Percentiles rank a stretch among this genome's conserved stretches.
phyloP scores from a whole-genome alignment of 2,888 invertebrate genomes.

The Glyphotaelius pellucidus region DNA sequence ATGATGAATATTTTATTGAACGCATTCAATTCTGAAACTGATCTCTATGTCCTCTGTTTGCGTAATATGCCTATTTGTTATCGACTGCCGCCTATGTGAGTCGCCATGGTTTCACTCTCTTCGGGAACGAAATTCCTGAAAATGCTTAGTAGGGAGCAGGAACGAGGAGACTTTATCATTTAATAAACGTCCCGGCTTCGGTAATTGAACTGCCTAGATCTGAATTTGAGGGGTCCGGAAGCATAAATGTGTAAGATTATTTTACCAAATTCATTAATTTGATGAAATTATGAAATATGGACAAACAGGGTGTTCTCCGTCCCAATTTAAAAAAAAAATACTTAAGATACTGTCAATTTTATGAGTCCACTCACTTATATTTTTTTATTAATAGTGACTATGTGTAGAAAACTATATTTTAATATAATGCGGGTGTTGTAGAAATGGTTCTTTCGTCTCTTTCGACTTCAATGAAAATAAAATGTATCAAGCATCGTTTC shows the following conservation, averaged over 20 bases:
- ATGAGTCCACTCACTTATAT: too few species aligned
- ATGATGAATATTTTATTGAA: too few species aligned
- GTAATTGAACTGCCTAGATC: constrained; percentile 44
- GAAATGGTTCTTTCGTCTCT: too few species aligned
- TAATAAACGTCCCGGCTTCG: constrained; percentile 25
- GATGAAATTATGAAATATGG: not conserved
- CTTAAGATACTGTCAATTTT: too few species aligned
- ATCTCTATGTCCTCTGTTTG: not conserved
- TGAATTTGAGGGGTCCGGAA: constrained; percentile 23
- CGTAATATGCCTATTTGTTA: not conserved
- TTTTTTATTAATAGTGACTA: too few species aligned
- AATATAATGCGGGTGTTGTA: too few species aligned
- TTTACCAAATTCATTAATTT: not conserved
- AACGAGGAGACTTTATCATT: not conserved
- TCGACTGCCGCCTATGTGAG: too few species aligned
- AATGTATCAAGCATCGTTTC: too few species aligned
- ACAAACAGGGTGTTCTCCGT: not conserved
- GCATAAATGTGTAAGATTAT: not conserved
- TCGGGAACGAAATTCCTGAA: not conserved
- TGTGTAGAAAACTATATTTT: too few species aligned
- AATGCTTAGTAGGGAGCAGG: too few species aligned
- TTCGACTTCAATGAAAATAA: too few species aligned
- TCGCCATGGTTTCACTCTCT: not conserved
- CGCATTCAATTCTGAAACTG: not conserved
- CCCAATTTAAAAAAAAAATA: too few species aligned